These are phyloP conservation scores for Helarctos malayanus DNA, from an alignment of 2,797 vertebrate genomes.

Conservation along the genomic window DNA sequence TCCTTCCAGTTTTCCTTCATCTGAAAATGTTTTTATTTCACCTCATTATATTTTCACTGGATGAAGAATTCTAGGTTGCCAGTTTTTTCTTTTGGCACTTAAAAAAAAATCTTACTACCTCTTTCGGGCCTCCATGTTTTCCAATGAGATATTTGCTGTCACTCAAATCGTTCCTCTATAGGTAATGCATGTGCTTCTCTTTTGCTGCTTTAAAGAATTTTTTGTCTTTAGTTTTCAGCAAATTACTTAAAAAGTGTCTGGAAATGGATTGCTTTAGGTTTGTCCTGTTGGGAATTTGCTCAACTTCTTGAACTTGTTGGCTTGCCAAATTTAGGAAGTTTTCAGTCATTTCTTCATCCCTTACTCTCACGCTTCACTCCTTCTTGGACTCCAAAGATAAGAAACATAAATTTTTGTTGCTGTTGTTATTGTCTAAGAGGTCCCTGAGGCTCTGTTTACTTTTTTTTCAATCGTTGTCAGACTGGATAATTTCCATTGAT, in stretches of 20 bases:
- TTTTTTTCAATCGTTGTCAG: not conserved
- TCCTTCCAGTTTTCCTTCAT: conserved; percentile 18
- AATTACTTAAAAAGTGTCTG: not conserved
- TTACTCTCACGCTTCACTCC: conserved; percentile 14
- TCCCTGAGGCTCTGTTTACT: not conserved
- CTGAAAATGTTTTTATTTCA: conserved; percentile 37
- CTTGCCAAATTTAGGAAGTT: conserved; percentile 2
- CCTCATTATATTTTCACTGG: conserved; percentile 23
- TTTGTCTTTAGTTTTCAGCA: not conserved
- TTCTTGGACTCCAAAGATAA: not conserved
- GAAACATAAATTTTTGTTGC: not conserved
- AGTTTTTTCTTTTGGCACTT: not conserved
- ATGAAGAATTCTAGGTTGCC: not conserved
- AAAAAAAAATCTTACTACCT: not conserved
- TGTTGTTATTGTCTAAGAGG: not conserved
- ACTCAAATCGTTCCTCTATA: not conserved
- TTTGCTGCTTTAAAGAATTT: not conserved
- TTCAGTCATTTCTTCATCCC: conserved; percentile 20
- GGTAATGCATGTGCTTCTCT: not conserved
- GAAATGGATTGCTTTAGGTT: not conserved
- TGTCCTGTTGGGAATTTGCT: not conserved
- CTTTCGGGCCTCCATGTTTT: not conserved
- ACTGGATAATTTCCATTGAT: not conserved
- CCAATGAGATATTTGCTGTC: not conserved
- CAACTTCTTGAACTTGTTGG: not conserved